Percentiles rank a stretch among this genome's conserved stretches.
Evolutionary conservation across 2,113 vertebrate genomes (phyloP).

Genomic region (Malurus cyaneus): DNA sequence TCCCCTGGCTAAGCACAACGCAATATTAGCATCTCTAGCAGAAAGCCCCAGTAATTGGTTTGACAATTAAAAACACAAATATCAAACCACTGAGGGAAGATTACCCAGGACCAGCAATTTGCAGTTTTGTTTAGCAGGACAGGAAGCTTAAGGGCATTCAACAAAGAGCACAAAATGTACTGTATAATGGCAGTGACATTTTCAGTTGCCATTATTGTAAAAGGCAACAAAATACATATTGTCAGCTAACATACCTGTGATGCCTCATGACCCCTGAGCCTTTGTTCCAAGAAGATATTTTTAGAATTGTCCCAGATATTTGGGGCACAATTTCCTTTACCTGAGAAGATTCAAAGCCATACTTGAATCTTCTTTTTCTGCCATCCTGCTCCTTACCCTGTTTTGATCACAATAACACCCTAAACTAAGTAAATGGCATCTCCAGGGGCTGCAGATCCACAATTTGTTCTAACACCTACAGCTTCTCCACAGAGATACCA

Average conservation of each 20-base stretch:
- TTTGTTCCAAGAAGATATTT: neutral
- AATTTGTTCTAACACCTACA: neutral
- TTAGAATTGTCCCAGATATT: neutral
- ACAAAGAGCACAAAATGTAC: constrained; percentile 47
- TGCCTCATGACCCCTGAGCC: neutral
- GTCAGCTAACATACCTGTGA: constrained; percentile 26
- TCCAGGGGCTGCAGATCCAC: neutral
- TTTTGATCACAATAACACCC: neutral
- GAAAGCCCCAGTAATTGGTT: constrained; percentile 56
- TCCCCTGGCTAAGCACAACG: constrained; percentile 5
- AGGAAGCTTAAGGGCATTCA: constrained; percentile 65
- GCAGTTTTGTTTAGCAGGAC: constrained; percentile 63
- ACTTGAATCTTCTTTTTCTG: neutral
- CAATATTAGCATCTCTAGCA: constrained; percentile 36
- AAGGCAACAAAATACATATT: constrained; percentile 65
- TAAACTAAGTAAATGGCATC: neutral
- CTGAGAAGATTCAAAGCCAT: neutral
- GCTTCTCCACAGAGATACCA: neutral
- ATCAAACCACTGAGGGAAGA: constrained; percentile 56
- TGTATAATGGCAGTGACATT: constrained; percentile 70
- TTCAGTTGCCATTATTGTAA: constrained; percentile 68
- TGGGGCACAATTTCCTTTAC: neutral
- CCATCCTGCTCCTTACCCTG: neutral
- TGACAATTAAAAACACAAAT: constrained; percentile 79
- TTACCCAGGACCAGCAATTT: constrained; percentile 63